Evolutionary conservation across 2,113 vertebrate genomes (phyloP).

Genomic region (Antechinus flavipes): DNA sequence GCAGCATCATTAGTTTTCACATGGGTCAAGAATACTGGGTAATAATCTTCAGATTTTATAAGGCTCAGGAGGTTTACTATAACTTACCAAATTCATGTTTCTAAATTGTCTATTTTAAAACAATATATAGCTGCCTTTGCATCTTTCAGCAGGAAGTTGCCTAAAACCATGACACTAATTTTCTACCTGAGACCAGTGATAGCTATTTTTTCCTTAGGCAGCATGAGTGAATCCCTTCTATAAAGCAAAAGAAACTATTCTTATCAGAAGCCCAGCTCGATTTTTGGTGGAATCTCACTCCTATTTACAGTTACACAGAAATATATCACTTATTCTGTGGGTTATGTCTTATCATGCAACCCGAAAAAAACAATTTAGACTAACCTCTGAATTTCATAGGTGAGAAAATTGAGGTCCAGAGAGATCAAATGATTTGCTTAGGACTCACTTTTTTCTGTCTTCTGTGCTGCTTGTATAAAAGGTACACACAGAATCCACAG

Average conservation of each 20-base stretch:
- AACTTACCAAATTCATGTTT: neutral
- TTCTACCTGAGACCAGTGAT: neutral
- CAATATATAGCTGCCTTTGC: neutral
- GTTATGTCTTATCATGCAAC: neutral
- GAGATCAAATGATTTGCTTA: neutral
- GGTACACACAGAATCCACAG: neutral
- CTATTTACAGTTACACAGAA: no score
- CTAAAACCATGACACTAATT: neutral
- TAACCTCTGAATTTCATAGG: neutral
- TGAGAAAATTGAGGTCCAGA: neutral
- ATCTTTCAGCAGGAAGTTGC: neutral
- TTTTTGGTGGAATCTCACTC: neutral
- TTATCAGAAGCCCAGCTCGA: neutral
- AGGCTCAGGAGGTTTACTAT: neutral
- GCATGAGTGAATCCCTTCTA: neutral
- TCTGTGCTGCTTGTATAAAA: neutral
- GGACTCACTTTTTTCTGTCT: neutral
- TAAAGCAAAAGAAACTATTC: neutral
- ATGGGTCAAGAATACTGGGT: neutral
- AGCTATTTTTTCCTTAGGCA: neutral
- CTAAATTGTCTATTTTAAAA: neutral
- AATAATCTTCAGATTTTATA: neutral
- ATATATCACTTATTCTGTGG: neutral
- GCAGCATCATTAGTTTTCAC: neutral
- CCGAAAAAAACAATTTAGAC: neutral